A percentile compares a stretch with the other conserved stretches of the same genome.
Conservation (phyloP, 2,797 vertebrate genomes). For the Antennarius maculatus region DNA sequence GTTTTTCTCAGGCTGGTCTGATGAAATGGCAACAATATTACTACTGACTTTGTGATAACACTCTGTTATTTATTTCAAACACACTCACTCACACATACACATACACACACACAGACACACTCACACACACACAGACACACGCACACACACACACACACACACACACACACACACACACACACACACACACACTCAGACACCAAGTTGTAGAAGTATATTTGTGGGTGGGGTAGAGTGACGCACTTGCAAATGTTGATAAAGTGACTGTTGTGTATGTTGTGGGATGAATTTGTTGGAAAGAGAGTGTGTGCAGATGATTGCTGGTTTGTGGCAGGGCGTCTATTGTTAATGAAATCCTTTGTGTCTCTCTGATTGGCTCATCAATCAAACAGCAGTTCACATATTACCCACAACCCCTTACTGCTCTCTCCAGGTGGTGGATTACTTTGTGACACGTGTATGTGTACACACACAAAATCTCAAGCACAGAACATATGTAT, state of each 20-base stretch:
- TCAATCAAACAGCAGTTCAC: conserved; percentile 81
- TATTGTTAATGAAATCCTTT: conserved; percentile 85
- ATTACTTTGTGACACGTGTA: conserved; percentile 64
- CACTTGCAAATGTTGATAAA: conserved; percentile 43
- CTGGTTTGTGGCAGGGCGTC: conserved; percentile 81
- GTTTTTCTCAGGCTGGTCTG: conserved; percentile 37
- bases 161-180: conserved; percentile 18
- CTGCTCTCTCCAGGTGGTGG: conserved; percentile 75
- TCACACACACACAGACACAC: conserved; percentile 12
- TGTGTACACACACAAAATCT: conserved; percentile 3
- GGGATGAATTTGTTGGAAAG: conserved; percentile 70
- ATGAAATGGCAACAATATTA: conserved; percentile 68
- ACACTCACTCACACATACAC: conserved; percentile 14
- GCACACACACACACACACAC: conserved; percentile 1
- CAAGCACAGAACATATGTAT: neutral
- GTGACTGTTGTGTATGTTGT: conserved; percentile 62
- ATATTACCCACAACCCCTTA: conserved; percentile 75
- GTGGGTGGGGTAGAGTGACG: conserved; percentile 23
- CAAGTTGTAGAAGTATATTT: conserved; percentile 29
- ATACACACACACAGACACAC: conserved; percentile 4
- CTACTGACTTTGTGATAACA: conserved; percentile 76
- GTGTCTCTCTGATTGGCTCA: conserved; percentile 83
- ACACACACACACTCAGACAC: neutral
- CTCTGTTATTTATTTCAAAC: conserved; percentile 38
- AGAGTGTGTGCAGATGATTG: conserved; percentile 71